Conservation (phyloP, 2,797 vertebrate species). For the Falco naumanni region DNA sequence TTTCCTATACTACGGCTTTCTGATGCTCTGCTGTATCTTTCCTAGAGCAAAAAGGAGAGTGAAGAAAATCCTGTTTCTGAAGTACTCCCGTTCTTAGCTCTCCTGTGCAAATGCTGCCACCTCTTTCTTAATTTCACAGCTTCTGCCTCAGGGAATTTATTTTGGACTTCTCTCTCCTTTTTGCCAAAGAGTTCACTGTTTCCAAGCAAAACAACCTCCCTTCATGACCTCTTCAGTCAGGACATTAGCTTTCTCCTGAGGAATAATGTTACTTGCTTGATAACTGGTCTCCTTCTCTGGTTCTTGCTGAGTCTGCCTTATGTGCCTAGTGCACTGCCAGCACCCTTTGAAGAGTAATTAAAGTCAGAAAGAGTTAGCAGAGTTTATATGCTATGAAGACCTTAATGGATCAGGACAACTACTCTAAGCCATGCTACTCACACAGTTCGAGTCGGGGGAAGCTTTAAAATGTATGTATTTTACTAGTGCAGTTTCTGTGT, state of each 20-base stretch:
- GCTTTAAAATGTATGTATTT: constrained; percentile 14
- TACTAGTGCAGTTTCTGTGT: background rate
- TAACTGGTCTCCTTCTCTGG: constrained; percentile 3
- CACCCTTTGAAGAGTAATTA: background rate
- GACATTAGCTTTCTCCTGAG: constrained; percentile 40
- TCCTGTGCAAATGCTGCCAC: constrained; percentile 14
- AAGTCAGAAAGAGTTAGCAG: constrained; percentile 5
- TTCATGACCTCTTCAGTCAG: constrained; percentile 55
- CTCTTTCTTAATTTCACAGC: constrained; percentile 39
- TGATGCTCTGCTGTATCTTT: background rate
- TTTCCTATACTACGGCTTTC: background rate
- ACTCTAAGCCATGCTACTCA: background rate
- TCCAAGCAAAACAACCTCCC: constrained; percentile 53
- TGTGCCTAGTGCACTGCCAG: background rate
- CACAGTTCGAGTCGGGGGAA: background rate
- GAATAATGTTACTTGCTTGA: constrained; percentile 28
- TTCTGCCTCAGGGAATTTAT: constrained; percentile 60
- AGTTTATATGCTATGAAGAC: background rate
- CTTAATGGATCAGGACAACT: background rate
- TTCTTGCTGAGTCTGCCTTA: background rate
- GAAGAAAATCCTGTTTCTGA: constrained; percentile 15
- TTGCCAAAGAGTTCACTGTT: constrained; percentile 14
- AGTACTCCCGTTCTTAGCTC: background rate
- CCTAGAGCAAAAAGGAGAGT: background rate
- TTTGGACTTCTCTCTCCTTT: constrained; percentile 31